Evolutionary conservation across 2,888 invertebrate species (phyloP).

Genomic region (Desoria tigrina): DNA sequence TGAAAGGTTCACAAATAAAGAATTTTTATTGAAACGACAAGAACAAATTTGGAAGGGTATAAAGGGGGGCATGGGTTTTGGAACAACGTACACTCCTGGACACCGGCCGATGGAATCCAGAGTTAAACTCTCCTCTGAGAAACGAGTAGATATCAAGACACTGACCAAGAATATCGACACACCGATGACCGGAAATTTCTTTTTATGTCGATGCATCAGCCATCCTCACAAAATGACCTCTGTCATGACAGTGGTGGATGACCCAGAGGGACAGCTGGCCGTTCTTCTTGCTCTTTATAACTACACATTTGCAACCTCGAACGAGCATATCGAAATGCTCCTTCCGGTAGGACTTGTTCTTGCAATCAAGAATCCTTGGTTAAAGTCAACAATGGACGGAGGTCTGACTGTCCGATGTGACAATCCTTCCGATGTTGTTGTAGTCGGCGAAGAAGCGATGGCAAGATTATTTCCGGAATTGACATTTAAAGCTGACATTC

Average conservation of each 20-base stretch:
- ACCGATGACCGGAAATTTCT: conserved; percentile 11
- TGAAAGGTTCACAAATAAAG: no score
- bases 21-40: no score
- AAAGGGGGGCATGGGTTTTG: no score
- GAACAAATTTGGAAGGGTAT: no score
- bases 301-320: background rate
- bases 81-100: no score
- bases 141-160: background rate
- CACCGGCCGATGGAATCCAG: no score
- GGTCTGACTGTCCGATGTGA: conserved; percentile 15
- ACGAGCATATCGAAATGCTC: background rate
- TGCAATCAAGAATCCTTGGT: conserved; percentile 28
- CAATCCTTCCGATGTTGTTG: conserved; percentile 13
- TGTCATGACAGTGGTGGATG: conserved; percentile 18
- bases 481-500: conserved; percentile 11
- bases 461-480: background rate
- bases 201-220: conserved; percentile 22
- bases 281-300: conserved; percentile 22
- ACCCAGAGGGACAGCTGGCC: conserved; percentile 22
- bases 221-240: conserved; percentile 15
- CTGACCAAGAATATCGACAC: background rate
- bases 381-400: conserved; percentile 19
- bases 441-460: background rate
- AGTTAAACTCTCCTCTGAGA: background rate
- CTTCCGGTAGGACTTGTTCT: conserved; percentile 19